These are phyloP conservation scores for Physella acuta DNA, from an alignment of 1,140 invertebrate genomes.

Conservation along the genomic window DNA sequence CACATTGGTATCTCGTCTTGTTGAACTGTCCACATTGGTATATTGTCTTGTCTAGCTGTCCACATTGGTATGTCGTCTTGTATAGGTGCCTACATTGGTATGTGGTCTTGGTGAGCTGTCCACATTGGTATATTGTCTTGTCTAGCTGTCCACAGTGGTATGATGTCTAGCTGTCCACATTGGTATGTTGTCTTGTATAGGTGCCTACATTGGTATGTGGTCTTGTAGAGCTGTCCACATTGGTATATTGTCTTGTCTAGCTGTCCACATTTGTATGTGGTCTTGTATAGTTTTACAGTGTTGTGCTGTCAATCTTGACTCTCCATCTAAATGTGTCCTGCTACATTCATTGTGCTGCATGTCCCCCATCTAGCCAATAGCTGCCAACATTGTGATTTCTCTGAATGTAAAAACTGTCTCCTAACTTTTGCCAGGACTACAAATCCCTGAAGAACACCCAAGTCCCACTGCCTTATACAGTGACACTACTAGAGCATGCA, in stretches of 20 bases:
- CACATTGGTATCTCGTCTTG: no score
- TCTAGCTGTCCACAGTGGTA: no score
- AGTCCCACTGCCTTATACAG: constrained; percentile 3
- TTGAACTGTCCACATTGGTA: not conserved
- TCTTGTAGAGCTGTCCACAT: not conserved
- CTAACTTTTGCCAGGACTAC: no score
- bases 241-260: not conserved
- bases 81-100: not conserved
- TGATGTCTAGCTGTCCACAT: no score
- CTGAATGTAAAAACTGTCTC: no score
- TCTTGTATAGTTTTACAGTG: not conserved
- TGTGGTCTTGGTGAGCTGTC: not conserved
- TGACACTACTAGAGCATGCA: constrained; percentile 17
- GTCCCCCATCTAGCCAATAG: no score
- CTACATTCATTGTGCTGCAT: no score
- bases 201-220: not conserved
- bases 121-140: not conserved
- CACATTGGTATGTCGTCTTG: no score
- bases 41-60: no score
- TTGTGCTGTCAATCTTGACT: not conserved
- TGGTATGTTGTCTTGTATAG: not conserved
- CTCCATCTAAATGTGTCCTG: not conserved
- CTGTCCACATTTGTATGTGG: no score
- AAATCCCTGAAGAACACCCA: constrained; percentile 6
- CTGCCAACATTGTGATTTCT: no score